Base-by-base conservation (phyloP, 2,888 invertebrate species). In the Netelia inedita region DNA sequence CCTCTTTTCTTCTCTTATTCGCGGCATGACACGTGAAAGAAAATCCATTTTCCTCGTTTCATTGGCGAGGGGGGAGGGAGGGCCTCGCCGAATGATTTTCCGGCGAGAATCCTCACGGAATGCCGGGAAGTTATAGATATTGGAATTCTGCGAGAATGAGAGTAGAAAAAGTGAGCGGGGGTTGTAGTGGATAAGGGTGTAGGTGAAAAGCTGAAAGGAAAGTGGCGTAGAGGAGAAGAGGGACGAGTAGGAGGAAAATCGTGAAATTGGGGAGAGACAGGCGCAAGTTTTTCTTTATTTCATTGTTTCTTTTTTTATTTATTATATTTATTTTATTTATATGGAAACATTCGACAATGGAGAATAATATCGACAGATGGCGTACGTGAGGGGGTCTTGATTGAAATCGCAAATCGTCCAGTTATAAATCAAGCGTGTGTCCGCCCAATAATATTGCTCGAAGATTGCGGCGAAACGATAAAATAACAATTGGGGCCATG, bases 191-290 rank as follows among this genome's bases (percentile, higher is more conserved):
- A 53, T 14, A 11, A 57, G 61, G 57, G 59, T 2, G 21, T 43
- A 21, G 65, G n/a, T 63, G 35, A 65, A 63, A 85, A 83, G 85
- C 82, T 84, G 74, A 79, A 73, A 76, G 79, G 66, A 57, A 59
- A 35, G 63, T 50, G 69, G 10, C 59, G 43, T 19, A 1, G 50
- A 69, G 41, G 69, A 21, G 75, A 73, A 79, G 57, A 57, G 71
- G 68, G 28, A 83, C 73, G 78, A 65, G 74, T 35, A 57, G 50
- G 23, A 53, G 53, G 43, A 23, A 50, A 50, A 74, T 8, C 28
- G 66, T 19, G 55, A 43, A 66, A 41, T 63, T 57, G 53, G 63
- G 35, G 21, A 50, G 46, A 72, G n/a, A 59, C 53, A 72, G 55
- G 74, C 6, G 6, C 35, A 35, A 35, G 3, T 35, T 35, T 35